Conservation (phyloP, 30 jellyfish, hydroid and myxozoan genomes). For the Hydractinia echinata region DNA sequence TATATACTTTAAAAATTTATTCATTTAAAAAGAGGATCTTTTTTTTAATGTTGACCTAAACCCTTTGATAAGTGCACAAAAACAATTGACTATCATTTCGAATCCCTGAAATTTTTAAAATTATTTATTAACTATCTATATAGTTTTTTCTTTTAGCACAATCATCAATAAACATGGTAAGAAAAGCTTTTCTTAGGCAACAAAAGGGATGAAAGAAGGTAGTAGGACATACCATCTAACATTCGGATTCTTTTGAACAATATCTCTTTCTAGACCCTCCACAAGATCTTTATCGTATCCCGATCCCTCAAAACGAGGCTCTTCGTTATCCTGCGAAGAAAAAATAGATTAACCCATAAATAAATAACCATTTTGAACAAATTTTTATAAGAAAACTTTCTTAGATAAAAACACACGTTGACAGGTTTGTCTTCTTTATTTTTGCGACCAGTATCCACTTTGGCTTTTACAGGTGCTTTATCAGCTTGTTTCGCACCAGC, state of each 20-base stretch:
- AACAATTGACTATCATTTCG: too few relatives aligned
- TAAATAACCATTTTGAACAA: neutral
- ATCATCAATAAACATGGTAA: too few relatives aligned
- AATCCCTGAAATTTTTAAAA: too few relatives aligned
- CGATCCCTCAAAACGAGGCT: constrained; percentile 74
- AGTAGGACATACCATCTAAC: constrained; percentile 63
- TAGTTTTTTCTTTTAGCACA: too few relatives aligned
- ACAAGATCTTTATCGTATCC: constrained; percentile 96
- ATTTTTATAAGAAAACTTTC: neutral
- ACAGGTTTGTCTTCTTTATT: constrained; percentile 69
- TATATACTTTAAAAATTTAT: too few relatives aligned
- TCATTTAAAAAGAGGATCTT: too few relatives aligned
- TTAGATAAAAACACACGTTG: constrained; percentile 20
- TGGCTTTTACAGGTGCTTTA: constrained; percentile 59
- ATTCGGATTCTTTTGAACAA: constrained; percentile 89
- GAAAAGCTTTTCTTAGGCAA: too few relatives aligned
- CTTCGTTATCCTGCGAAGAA: constrained; percentile 51
- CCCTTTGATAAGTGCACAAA: too few relatives aligned
- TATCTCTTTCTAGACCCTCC: constrained; percentile 85
- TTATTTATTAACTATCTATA: too few relatives aligned
- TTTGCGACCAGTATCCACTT: constrained; percentile 72
- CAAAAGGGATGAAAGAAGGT: neutral
- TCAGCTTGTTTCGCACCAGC: constrained; percentile 55
- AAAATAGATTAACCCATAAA: neutral
- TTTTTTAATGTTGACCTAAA: too few relatives aligned